Base-by-base conservation (phyloP, 2,888 invertebrate species). In the Danaus chrysippus region DNA sequence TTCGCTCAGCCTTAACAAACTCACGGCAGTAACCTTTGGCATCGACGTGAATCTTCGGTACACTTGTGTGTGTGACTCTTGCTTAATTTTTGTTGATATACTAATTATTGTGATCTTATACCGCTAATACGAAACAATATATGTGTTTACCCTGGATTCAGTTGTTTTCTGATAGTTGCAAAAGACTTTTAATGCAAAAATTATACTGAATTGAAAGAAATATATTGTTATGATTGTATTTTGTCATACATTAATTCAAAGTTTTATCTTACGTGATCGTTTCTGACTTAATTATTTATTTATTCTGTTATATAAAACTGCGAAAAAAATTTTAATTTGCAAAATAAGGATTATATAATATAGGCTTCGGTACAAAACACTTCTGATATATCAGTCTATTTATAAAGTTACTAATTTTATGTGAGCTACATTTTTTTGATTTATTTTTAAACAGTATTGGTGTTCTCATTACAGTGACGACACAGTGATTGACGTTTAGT, bases 1-100 rank as follows among this genome's bases (percentile, higher is more conserved):
- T 84, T 88, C 88, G 87, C 82, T 89, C 87, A 83, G 75, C 70
- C 76, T 83, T 83, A 82, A 80, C 80, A 78, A 82, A 84, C 82
- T 84, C 87, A 86, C 87, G 84, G 82, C 75, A 73, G 76, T 88
- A 86, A 91, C 89, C 90, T 90, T 90, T 91, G 87, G 83, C 86
- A 82, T 73, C 67, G 71, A 63, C 69, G 71, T 68, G 70, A 71
- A 76, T 76, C 75, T 73, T 72, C 73, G 68, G 62, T 60, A 62
- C 69, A 62, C 68, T 67, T 75, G 74, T 77, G 79, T 77, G 77
- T 74, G 76, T 70, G 75, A 71, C 65, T 72, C 71, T 85, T 83
- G 76, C 84, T 75, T 81, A 87, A 87, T 81, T 76, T 83, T 83
- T 75, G 75, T 75, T 75, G 78, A 83, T 84, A 81, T 73, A 78